These are phyloP conservation scores for Epinotia demarniana DNA, from an alignment of 2,888 invertebrate species.

Conservation along the genomic window DNA sequence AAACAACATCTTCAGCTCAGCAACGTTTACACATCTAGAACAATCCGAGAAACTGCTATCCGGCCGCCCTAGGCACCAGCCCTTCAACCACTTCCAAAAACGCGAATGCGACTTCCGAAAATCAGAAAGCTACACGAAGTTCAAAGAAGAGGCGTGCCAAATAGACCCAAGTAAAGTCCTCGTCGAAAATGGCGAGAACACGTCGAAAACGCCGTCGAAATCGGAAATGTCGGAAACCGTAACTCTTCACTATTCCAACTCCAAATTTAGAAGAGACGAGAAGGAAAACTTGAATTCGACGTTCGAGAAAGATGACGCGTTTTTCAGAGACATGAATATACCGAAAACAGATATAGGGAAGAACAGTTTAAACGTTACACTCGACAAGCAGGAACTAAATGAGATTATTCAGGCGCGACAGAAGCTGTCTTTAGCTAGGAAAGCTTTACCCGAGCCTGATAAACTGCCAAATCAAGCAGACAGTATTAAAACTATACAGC, in stretches of 20 bases:
- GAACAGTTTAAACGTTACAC: slow-evolving; percentile 73
- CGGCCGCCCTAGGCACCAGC: slow-evolving; percentile 67
- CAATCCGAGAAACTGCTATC: slow-evolving; percentile 74
- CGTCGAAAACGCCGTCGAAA: slow-evolving; percentile 56
- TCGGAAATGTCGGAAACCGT: slow-evolving; percentile 73
- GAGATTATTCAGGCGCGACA: slow-evolving; percentile 80
- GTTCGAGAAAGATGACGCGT: slow-evolving; percentile 75
- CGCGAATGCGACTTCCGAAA: slow-evolving; percentile 66
- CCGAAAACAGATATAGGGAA: slow-evolving; percentile 64
- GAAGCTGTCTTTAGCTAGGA: slow-evolving; percentile 75
- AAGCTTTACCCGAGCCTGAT: slow-evolving; percentile 72
- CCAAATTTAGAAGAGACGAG: slow-evolving; percentile 69
- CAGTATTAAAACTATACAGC: slow-evolving; percentile 70
- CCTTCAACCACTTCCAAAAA: slow-evolving; percentile 71
- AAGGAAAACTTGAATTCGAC: slow-evolving; percentile 72
- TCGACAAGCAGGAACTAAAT: slow-evolving; percentile 78
- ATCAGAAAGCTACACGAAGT: slow-evolving; percentile 76
- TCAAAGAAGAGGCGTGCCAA: slow-evolving; percentile 74
- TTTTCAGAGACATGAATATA: slow-evolving; percentile 74
- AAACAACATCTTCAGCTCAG: slow-evolving; percentile 74
- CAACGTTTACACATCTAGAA: slow-evolving; percentile 77
- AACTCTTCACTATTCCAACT: slow-evolving; percentile 75
- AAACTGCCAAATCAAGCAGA: slow-evolving; percentile 64
- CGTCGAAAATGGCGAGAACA: slow-evolving; percentile 71
- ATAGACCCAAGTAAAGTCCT: slow-evolving; percentile 72